Evolutionary conservation across 2,113 vertebrate genomes (phyloP).

Genomic region (Pseudorhombus dupliciocellatus): DNA sequence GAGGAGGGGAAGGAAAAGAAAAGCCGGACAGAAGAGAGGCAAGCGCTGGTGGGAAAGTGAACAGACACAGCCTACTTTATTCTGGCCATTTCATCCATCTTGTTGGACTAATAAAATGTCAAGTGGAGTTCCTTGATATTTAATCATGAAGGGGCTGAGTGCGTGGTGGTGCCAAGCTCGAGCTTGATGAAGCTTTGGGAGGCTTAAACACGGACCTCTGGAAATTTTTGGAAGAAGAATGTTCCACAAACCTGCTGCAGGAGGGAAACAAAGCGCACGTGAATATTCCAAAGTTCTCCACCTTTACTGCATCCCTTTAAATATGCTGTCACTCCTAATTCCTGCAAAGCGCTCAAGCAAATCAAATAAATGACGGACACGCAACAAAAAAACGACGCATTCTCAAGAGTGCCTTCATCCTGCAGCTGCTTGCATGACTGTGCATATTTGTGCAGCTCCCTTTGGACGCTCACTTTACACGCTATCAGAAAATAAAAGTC

Average conservation of each 20-base stretch:
- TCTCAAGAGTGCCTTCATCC: constrained; percentile 22
- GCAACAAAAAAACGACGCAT: not conserved
- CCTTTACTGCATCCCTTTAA: constrained; percentile 11
- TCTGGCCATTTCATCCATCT: constrained; percentile 90
- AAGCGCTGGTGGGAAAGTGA: constrained; percentile 72
- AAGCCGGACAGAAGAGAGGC: constrained; percentile 63
- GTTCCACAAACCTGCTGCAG: constrained; percentile 31
- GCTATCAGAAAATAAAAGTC: not conserved
- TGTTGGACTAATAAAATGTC: constrained; percentile 90
- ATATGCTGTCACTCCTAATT: constrained; percentile 16
- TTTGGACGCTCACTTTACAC: constrained; percentile 19
- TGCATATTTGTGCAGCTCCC: constrained; percentile 26
- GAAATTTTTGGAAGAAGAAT: constrained; percentile 48
- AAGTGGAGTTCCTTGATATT: constrained; percentile 87
- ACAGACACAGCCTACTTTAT: constrained; percentile 85
- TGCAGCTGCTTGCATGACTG: constrained; percentile 17
- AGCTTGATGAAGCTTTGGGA: constrained; percentile 64
- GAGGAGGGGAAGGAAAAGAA: constrained; percentile 48
- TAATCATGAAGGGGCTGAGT: constrained; percentile 84
- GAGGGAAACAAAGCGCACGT: constrained; percentile 40
- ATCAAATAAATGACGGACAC: constrained; percentile 13
- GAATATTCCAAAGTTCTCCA: constrained; percentile 13
- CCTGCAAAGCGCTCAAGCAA: not conserved
- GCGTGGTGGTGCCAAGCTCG: constrained; percentile 55
- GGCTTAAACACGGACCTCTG: constrained; percentile 61